Evolutionary conservation across 2,797 vertebrate species (phyloP), one percentile per base, ranked within the genome.

Genomic region (Sandelia bainsii): DNA sequence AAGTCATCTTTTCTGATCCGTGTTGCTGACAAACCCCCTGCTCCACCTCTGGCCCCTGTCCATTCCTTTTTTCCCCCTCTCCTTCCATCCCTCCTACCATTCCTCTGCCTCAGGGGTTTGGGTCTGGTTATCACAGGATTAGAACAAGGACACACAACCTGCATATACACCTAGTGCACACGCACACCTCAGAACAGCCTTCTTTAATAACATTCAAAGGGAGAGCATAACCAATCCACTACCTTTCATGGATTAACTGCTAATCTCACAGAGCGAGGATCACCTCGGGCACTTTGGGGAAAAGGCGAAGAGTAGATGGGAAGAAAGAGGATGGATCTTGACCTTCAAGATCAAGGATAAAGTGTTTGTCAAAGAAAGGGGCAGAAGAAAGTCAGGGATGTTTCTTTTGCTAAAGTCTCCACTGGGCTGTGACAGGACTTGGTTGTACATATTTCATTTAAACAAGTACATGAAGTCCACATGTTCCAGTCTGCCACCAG

Each of bases 231-330:
- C 79, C 87, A 89, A 86, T 83, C 83, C 52, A 72, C 83, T 86
- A 88, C 87, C 87, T 93, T 92, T 93, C 87, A 92, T 84, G 92
- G 92, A 93, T 94, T 94, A 93, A 79, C 83, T 62, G 83, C 87
- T 94, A 93, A 94, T 93, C 94, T 92, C 85, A 72, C 73, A 65
- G 77, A 91, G 83, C 81, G 65, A 81, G 76, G 65, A 91, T 75
- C 86, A 84, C 92, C 92, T 77, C 53, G 6, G 89, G 90, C 87
- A 83, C 84, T 89, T 85, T 75, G 84, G 89, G 85, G 77, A 82
- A 78, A 83, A 84, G 75, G 72, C 13, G 62, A 74, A 77, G 62
- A 83, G 75, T 62, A 23, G 56, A 73, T 72, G 78, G 64, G 70
- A 67, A 81, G 72, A 79, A 82, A 85, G 80, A 78, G 59, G 73